phyloP scores from a whole-genome alignment of 2,113 vertebrate species.

The Notechis scutatus region DNA sequence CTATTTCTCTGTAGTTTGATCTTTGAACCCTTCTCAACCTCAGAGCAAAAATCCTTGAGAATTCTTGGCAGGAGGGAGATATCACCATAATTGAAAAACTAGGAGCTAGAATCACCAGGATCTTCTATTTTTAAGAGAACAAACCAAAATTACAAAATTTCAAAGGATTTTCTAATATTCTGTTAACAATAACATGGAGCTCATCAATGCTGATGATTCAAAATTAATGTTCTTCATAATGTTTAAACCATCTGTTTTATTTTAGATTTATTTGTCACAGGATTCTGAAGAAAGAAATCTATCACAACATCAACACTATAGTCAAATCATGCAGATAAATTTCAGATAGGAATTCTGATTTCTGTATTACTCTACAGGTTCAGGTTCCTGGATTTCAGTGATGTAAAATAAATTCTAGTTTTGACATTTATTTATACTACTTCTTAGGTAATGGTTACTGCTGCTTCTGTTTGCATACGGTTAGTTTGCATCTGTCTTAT shows the following conservation, averaged over 20 bases:
- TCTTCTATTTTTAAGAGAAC: neutral
- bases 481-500: neutral
- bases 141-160: neutral
- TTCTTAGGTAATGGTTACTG: neutral
- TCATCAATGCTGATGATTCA: neutral
- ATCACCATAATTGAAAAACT: neutral
- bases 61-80: neutral
- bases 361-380: neutral
- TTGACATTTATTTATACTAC: neutral
- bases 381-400: neutral
- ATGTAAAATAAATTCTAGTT: neutral
- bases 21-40: neutral
- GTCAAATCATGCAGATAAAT: neutral
- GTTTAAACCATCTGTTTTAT: neutral
- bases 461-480: neutral
- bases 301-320: neutral
- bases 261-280: neutral
- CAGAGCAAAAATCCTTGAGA: neutral
- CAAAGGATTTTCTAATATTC: too few species aligned
- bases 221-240: neutral
- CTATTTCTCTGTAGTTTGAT: neutral
- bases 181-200: neutral
- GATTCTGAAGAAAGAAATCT: neutral
- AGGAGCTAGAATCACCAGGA: neutral
- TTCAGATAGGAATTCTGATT: neutral